A percentile compares a stretch with the other conserved stretches of the same genome.
phyloP scores from a whole-genome alignment of 2,797 vertebrate genomes.

The Fistularia tabacaria region DNA sequence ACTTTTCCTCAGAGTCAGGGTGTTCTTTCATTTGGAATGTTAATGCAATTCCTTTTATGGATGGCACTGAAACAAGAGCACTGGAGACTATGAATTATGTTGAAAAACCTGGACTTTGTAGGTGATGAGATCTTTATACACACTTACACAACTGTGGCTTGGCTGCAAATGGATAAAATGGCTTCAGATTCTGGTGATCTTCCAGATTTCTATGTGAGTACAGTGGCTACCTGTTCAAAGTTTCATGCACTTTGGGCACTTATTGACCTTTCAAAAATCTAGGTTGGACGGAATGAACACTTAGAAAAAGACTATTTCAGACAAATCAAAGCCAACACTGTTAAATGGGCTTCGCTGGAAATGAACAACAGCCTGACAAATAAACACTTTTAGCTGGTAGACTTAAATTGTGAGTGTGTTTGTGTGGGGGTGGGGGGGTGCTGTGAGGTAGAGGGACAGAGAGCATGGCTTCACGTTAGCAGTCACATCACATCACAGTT shows the following conservation, averaged over 20 bases:
- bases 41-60: constrained; percentile 42
- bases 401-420: constrained; percentile 25
- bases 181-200: too few species aligned
- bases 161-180: too few species aligned
- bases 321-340: constrained; percentile 57
- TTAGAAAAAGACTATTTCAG: constrained; percentile 10
- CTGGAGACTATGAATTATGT: not conserved
- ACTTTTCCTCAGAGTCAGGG: constrained; percentile 41
- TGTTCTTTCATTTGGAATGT: constrained; percentile 35
- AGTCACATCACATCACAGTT: constrained; percentile 74
- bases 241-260: too few species aligned
- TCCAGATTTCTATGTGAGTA: too few species aligned
- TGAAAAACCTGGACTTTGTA: too few species aligned
- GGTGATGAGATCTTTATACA: too few species aligned
- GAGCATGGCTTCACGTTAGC: constrained; percentile 58
- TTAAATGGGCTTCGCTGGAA: constrained; percentile 64
- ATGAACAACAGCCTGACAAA: constrained; percentile 67
- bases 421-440: constrained; percentile 21
- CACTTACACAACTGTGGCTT: too few species aligned
- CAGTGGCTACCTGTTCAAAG: too few species aligned
- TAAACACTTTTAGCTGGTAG: constrained; percentile 66
- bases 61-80: constrained; percentile 22
- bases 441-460: constrained; percentile 2
- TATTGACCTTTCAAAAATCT: too few species aligned
- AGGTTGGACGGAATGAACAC: too few species aligned